These are phyloP conservation scores for Netelia fuscicornis DNA, from an alignment of 2,888 invertebrate genomes.

Conservation along the genomic window DNA sequence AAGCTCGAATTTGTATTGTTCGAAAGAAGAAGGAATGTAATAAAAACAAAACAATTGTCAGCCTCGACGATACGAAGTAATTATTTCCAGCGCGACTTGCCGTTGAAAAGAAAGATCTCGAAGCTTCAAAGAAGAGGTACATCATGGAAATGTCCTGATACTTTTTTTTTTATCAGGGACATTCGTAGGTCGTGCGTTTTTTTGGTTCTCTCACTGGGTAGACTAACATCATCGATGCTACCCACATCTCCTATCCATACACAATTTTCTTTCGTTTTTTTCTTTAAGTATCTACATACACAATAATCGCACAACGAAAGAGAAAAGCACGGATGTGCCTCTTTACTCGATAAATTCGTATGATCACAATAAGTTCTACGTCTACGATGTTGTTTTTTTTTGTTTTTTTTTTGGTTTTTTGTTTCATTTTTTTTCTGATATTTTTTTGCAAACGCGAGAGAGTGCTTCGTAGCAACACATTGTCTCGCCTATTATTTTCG, in stretches of 20 bases:
- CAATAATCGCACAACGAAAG: constrained; percentile 40
- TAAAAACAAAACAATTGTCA: background rate
- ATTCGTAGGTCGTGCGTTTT: constrained; percentile 42
- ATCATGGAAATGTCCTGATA: constrained; percentile 46
- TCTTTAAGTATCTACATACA: constrained; percentile 27
- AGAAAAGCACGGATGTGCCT: constrained; percentile 28
- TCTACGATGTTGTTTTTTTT: constrained; percentile 48
- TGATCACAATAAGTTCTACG: constrained; percentile 64
- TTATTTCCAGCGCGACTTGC: constrained; percentile 5
- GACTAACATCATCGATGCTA: constrained; percentile 41
- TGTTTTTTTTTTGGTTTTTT: constrained; percentile 23
- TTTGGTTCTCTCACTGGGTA: constrained; percentile 38
- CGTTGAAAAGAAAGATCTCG: constrained; percentile 48
- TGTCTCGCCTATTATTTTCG: constrained; percentile 45
- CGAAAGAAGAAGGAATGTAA: background rate
- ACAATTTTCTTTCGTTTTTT: constrained; percentile 15
- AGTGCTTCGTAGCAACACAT: constrained; percentile 34
- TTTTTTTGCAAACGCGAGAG: constrained; percentile 41
- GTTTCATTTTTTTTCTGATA: constrained; percentile 17
- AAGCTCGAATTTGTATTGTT: constrained; percentile 5
- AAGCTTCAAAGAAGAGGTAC: constrained; percentile 54
- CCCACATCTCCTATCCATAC: constrained; percentile 32
- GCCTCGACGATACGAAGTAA: background rate
- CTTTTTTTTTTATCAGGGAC: constrained; percentile 23
- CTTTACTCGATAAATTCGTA: constrained; percentile 56